phyloP scores from a whole-genome alignment of 2,888 invertebrate genomes.

The Apodemia zela region DNA sequence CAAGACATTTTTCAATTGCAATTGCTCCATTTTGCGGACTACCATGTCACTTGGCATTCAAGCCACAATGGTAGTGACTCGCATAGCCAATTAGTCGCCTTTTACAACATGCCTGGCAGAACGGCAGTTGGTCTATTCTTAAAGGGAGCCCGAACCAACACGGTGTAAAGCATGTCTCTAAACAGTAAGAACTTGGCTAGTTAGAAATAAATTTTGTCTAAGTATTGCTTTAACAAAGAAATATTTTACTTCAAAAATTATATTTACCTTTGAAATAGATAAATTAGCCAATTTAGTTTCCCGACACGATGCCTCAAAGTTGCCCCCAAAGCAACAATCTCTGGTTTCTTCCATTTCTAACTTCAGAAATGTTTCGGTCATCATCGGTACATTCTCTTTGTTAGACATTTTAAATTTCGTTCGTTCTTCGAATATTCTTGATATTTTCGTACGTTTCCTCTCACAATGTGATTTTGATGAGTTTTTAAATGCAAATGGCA shows the following conservation, averaged over 20 bases:
- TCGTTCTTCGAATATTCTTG: slow-evolving; percentile 60
- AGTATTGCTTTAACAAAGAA: no score
- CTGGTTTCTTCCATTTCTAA: slow-evolving; percentile 62
- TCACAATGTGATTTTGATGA: slow-evolving; percentile 24
- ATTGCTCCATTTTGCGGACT: no score
- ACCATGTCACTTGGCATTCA: no score
- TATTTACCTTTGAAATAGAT: slow-evolving; percentile 58
- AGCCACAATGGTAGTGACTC: no score
- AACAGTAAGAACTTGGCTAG: no score
- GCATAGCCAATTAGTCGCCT: no score
- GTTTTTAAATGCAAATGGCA: not conserved
- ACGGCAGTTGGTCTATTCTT: no score
- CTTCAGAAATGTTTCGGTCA: slow-evolving; percentile 45
- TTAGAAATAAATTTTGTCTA: no score
- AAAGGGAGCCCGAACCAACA: no score
- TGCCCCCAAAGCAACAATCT: slow-evolving; percentile 55
- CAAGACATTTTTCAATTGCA: no score
- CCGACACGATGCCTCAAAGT: slow-evolving; percentile 39
- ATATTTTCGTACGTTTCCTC: slow-evolving; percentile 45
- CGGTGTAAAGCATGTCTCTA: no score
- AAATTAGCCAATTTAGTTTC: slow-evolving; percentile 39
- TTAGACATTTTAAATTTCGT: slow-evolving; percentile 57
- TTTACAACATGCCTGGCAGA: no score
- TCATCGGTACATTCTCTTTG: slow-evolving; percentile 51
- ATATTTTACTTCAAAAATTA: not conserved